phyloP scores from a whole-genome alignment of 2,113 vertebrate species.

The Alces alces region DNA sequence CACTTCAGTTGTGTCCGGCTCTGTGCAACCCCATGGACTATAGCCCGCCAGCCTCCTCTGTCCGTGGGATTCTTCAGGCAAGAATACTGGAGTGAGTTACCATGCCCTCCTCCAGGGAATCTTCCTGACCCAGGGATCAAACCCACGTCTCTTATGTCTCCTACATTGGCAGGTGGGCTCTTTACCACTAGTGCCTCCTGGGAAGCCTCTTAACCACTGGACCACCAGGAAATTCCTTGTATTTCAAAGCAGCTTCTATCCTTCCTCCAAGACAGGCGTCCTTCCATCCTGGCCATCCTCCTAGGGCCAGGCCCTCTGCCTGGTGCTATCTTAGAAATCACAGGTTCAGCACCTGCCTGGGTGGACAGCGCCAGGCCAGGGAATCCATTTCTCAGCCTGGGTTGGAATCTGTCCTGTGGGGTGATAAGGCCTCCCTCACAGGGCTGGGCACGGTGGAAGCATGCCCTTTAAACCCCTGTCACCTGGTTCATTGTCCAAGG shows the following conservation, averaged over 20 bases:
- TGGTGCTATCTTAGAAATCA: accelerated
- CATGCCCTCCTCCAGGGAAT: background rate
- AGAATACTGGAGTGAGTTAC: accelerated
- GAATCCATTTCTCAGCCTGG: accelerated
- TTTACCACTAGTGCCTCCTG: background rate
- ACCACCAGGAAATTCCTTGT: accelerated
- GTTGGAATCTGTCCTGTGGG: accelerated
- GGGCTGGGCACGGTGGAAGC: background rate
- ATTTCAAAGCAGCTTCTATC: background rate
- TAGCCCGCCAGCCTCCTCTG: background rate
- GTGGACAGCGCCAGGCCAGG: background rate
- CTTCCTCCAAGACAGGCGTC: background rate
- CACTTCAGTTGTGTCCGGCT: background rate
- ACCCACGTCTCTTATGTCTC: background rate
- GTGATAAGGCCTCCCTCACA: background rate
- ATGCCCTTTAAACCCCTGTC: accelerated
- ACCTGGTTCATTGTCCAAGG: background rate
- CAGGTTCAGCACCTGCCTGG: background rate
- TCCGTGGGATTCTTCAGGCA: background rate
- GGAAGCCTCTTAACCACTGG: background rate
- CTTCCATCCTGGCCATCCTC: background rate
- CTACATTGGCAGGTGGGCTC: accelerated
- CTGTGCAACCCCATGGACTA: background rate
- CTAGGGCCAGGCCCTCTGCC: too few relatives aligned
- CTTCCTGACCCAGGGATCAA: background rate